Evolutionary conservation across 1,140 invertebrate species (phyloP), one percentile per base, ranked within the genome.

Genomic region (Psilanteris sp.): DNA sequence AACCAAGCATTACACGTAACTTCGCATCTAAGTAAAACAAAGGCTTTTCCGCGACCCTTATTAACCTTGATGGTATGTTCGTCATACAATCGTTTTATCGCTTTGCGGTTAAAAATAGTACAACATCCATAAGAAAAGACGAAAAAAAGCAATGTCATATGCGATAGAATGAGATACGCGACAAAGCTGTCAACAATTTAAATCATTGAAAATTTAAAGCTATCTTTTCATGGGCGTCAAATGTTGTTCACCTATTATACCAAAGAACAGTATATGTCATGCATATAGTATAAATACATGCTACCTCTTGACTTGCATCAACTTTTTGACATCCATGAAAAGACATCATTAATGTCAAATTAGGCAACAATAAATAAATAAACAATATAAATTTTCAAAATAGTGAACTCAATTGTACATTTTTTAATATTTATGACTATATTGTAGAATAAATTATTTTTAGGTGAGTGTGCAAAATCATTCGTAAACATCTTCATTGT

Each of bases 11-110:
- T 13, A 22, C 20, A 7, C 13, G 44, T 48, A 59, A 75, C 18
- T 31, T 75, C 15, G 18, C 22, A 29, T 50, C 75, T 64, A 36
- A 70, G 44, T 72, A 59, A 79, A 79, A 85, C 82, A 85, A 85
- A 87, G 82, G 78, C 79, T 61, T 77, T 76, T 68, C 68, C 62
- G 43, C 79, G 83, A 81, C 77, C 80, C 83, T 82, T 83, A 82
- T 82, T 86, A 86, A 85, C 85, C 85, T 87, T 86, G 84, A 81
- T 79, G 18, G 29, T 8, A 71, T 67, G 79, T 10, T 79, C 79
- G 80, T 82, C 77, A 79, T 75, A 80, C 78, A 64, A 82, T 72
- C 82, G 77, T 79, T 77, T 66, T 50, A 54, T 46, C 74, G 59
- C 29, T 39, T 76, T 32, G 62, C 61, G 57, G 76, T 84, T 85